Percentiles rank a stretch among this genome's conserved stretches.
These are phyloP conservation scores for Gorsachius goisagi DNA, from an alignment of 2,113 vertebrate species.

Conservation along the genomic window DNA sequence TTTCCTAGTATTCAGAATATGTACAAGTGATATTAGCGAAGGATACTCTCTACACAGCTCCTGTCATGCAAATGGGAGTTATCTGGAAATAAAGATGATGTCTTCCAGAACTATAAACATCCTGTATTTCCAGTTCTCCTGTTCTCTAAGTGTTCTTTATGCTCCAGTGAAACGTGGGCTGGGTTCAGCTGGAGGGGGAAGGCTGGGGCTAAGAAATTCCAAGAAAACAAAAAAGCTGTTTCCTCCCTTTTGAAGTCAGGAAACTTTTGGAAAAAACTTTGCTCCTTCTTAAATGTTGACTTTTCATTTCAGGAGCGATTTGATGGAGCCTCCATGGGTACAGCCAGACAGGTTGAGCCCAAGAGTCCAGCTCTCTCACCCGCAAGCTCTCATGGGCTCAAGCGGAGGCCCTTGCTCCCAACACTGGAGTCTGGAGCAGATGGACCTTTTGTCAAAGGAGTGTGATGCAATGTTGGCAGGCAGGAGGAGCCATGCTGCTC, in stretches of 20 bases:
- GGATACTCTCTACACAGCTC: background rate
- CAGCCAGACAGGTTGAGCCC: conserved; percentile 79
- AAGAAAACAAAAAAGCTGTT: too few species aligned
- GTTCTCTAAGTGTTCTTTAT: background rate
- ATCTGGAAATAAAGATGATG: background rate
- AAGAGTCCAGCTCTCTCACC: conserved; percentile 42
- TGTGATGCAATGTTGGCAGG: conserved; percentile 63
- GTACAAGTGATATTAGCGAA: background rate
- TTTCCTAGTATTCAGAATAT: background rate
- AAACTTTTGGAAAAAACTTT: background rate
- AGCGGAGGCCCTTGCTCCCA: conserved; percentile 79
- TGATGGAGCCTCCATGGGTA: conserved; percentile 73
- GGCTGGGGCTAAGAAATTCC: background rate
- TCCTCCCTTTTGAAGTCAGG: background rate
- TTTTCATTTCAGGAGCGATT: conserved; percentile 76
- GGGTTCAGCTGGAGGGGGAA: background rate
- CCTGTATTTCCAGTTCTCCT: background rate
- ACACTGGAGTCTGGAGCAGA: conserved; percentile 77
- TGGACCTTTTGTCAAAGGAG: conserved; percentile 72
- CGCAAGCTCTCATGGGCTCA: conserved; percentile 43
- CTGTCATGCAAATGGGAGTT: background rate
- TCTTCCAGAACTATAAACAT: background rate
- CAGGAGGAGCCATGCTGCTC: conserved; percentile 50
- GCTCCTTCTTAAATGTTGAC: background rate
- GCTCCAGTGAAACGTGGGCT: background rate